Evolutionary conservation across 2,797 vertebrate genomes (phyloP).

Genomic region (Aphelocoma californica): DNA sequence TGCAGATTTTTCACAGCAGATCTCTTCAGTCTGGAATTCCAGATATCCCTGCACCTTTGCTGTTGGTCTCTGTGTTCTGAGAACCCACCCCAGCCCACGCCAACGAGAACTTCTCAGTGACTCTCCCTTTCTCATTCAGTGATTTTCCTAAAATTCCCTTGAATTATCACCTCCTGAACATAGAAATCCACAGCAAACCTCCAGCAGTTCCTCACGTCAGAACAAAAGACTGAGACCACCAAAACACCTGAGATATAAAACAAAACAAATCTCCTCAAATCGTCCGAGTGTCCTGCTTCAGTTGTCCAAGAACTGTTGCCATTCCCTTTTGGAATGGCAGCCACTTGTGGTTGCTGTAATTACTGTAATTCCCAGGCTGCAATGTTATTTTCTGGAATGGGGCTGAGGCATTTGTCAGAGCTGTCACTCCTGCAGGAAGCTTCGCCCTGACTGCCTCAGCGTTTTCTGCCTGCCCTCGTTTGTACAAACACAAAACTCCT

Average conservation of each 20-base stretch:
- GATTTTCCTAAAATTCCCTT: not conserved
- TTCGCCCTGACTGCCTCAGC: not conserved
- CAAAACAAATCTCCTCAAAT: not conserved
- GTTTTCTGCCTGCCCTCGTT: not conserved
- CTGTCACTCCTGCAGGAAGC: not conserved
- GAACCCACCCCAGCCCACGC: not conserved
- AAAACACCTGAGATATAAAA: not conserved
- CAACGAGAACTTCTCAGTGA: not conserved
- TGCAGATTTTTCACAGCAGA: not conserved
- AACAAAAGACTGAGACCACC: not conserved
- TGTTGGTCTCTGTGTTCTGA: no score
- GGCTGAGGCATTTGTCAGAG: not conserved
- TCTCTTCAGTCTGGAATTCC: not conserved
- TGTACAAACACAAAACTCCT: not conserved
- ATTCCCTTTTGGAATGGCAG: not conserved
- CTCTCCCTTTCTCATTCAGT: not conserved
- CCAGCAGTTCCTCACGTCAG: not conserved
- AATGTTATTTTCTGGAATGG: not conserved
- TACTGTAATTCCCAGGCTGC: not conserved
- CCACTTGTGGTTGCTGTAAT: not conserved
- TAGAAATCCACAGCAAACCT: not conserved
- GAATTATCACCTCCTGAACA: not conserved
- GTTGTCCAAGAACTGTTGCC: not conserved
- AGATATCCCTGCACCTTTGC: not conserved
- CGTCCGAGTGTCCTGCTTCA: rapidly evolving